phyloP scores from a whole-genome alignment of 1,140 invertebrate species.

The Megalopta genalis region DNA sequence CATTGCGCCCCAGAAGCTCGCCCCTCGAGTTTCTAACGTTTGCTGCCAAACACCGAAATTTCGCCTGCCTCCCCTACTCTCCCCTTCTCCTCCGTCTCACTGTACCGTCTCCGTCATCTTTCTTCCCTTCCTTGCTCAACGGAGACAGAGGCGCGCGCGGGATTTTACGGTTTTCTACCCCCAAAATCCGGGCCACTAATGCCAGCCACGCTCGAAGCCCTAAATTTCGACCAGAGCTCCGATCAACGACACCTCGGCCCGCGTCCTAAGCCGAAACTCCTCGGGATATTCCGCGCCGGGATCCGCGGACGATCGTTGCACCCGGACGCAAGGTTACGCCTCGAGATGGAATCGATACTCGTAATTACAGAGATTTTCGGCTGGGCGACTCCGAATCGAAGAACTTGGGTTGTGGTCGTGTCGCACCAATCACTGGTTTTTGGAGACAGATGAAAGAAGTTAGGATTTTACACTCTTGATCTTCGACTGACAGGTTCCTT shows the following conservation, averaged over 20 bases:
- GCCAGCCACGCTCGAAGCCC: conserved; percentile 23
- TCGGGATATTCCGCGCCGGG: not conserved
- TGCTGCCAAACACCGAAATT: conserved; percentile 52
- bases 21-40: conserved; percentile 52
- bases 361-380: conserved; percentile 9
- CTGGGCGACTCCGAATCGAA: not conserved
- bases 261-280: conserved; percentile 15
- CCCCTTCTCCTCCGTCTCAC: not conserved
- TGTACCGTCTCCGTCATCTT: not conserved
- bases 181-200: conserved; percentile 37
- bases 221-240: conserved; percentile 29
- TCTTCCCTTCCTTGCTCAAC: not conserved
- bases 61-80: not conserved
- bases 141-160: not conserved
- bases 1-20: conserved; percentile 55
- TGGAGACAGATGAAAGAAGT: too few relatives aligned
- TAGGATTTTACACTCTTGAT: too few relatives aligned
- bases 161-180: conserved; percentile 21
- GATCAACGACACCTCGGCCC: conserved; percentile 34
- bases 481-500: too few relatives aligned
- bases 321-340: conserved; percentile 4
- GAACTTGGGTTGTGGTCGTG: too few relatives aligned
- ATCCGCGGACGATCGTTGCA: not conserved
- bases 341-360: not conserved
- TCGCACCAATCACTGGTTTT: too few relatives aligned